Conservation (phyloP, 2,113 vertebrate species). For the Onychostoma macrolepis region DNA sequence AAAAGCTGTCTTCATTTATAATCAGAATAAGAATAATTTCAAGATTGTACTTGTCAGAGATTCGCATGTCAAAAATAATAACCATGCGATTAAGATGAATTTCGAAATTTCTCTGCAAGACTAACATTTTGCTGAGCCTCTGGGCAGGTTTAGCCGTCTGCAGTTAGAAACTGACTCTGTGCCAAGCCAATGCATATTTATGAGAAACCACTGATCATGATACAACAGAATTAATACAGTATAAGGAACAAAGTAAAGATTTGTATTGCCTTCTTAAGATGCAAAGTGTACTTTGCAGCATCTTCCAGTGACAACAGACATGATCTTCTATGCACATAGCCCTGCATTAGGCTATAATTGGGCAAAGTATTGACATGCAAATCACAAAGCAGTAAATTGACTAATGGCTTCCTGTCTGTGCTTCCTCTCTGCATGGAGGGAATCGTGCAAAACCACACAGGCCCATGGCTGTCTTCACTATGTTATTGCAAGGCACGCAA, state of each 20-base stretch:
- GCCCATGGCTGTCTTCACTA: constrained; percentile 72
- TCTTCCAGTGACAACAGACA: constrained; percentile 35
- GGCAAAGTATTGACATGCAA: constrained; percentile 72
- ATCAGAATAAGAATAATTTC: neutral
- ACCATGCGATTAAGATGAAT: neutral
- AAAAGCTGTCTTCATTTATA: neutral
- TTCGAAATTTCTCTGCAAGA: neutral
- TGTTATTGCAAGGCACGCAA: constrained; percentile 73
- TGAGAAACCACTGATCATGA: constrained; percentile 26
- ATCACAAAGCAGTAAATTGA: constrained; percentile 67
- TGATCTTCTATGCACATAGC: constrained; percentile 59
- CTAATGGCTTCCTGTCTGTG: constrained; percentile 76
- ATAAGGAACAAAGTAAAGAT: neutral
- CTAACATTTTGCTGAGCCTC: constrained; percentile 20
- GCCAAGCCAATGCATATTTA: constrained; percentile 22
- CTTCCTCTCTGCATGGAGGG: constrained; percentile 65
- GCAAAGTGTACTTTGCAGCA: neutral
- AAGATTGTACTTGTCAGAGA: neutral
- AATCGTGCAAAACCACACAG: neutral
- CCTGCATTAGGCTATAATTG: constrained; percentile 55
- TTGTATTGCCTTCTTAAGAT: constrained; percentile 6
- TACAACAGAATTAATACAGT: constrained; percentile 5
- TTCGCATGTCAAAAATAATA: neutral
- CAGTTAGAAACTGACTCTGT: neutral
- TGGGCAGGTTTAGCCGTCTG: constrained; percentile 22